A percentile compares a stretch with the other conserved stretches of the same genome.
phyloP scores from a whole-genome alignment of 2,113 vertebrate genomes.

The Nothoprocta pentlandii region DNA sequence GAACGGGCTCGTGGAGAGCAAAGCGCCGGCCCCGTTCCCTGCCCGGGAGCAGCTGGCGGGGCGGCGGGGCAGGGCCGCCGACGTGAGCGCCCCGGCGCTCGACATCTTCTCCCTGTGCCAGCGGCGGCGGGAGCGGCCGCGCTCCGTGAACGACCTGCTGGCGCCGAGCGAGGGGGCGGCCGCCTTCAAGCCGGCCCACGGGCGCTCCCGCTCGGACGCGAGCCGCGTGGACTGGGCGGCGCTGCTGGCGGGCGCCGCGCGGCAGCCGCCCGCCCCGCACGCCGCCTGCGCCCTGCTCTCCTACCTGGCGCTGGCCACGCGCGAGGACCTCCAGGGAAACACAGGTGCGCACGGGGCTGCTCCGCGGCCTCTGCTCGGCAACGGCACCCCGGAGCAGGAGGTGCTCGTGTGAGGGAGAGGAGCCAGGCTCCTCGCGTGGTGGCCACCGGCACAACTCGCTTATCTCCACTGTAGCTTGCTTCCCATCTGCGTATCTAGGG shows the following conservation, averaged over 20 bases:
- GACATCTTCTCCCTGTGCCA: constrained; percentile 86
- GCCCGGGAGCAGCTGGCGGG: constrained; percentile 80
- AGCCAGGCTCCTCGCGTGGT: neutral
- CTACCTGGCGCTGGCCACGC: constrained; percentile 82
- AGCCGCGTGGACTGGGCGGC: constrained; percentile 79
- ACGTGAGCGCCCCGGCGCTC: constrained; percentile 44
- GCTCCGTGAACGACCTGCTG: constrained; percentile 92
- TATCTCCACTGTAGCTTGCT: neutral
- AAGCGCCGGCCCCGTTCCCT: constrained; percentile 80
- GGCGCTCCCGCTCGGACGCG: constrained; percentile 89
- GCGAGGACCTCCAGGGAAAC: constrained; percentile 85
- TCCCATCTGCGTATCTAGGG: neutral
- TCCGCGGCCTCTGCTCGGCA: too few species aligned
- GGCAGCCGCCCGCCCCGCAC: constrained; percentile 67
- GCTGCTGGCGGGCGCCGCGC: constrained; percentile 65
- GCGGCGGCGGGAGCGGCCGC: constrained; percentile 88
- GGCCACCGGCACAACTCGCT: neutral
- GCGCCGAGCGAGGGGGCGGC: constrained; percentile 83
- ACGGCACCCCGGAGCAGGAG: too few species aligned
- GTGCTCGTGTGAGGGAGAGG: too few species aligned
- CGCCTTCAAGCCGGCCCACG: constrained; percentile 90
- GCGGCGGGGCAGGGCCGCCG: constrained; percentile 81
- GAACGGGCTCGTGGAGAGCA: constrained; percentile 81
- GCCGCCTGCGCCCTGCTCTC: constrained; percentile 66
- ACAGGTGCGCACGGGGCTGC: constrained; percentile 80